phyloP scores from a whole-genome alignment of 2,888 invertebrate species.

The Rapana venosa region DNA sequence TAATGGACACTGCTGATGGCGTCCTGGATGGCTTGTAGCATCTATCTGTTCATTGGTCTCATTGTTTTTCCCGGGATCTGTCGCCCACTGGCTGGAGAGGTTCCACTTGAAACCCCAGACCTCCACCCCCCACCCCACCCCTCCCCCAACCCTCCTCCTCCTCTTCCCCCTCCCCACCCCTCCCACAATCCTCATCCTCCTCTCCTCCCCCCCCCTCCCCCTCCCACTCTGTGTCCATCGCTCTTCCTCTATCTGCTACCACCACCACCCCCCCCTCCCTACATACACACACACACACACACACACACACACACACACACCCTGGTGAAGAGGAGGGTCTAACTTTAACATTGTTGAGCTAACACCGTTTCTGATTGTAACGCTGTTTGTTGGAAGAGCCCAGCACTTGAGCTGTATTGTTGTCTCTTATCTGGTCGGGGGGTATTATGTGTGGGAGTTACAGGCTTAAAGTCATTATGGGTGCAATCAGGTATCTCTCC shows the following conservation, averaged over 20 bases:
- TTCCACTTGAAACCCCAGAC: background rate
- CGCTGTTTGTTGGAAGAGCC: too few relatives aligned
- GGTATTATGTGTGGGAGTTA: too few relatives aligned
- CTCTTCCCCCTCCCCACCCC: background rate
- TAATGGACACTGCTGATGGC: slow-evolving; percentile 6
- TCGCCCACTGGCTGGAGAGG: background rate
- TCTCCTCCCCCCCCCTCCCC: background rate
- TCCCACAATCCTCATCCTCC: background rate
- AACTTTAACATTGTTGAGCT: too few relatives aligned
- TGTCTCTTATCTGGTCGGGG: too few relatives aligned
- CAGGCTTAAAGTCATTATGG: too few relatives aligned
- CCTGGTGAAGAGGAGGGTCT: too few relatives aligned
- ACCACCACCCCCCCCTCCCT: background rate
- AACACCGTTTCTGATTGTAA: too few relatives aligned
- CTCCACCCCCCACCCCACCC: background rate
- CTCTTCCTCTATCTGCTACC: background rate
- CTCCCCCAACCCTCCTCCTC: background rate
- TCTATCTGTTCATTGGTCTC: slow-evolving; percentile 13
- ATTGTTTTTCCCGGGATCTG: slow-evolving; percentile 11
- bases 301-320: background rate
- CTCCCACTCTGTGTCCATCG: background rate
- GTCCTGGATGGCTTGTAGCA: background rate
- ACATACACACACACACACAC: background rate
- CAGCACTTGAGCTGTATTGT: too few relatives aligned
- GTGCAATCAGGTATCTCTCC: too few relatives aligned